Evolutionary conservation across 2,888 invertebrate genomes (phyloP), one percentile per base, ranked within the genome.

Genomic region (Cecidostiba fungosa): DNA sequence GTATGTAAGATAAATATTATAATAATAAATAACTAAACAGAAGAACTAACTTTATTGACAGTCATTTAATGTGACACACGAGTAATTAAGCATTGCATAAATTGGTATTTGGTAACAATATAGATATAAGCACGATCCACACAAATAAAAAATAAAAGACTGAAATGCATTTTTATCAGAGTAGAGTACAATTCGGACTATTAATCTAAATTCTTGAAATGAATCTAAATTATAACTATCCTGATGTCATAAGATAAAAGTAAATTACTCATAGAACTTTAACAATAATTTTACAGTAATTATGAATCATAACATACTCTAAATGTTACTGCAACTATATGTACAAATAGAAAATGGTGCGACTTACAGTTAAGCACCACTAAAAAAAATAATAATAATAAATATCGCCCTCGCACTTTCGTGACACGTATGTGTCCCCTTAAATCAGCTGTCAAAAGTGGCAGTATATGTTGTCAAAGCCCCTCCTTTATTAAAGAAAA

Each of bases 321-420:
- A 23, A 23, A n/a, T 10, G 10, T 26, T 3, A 66, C 66, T 26
- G 23, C 29, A 66, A 66, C 66, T 62, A 23, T 43, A 66, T 62
- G 39, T 26, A 77, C 62, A 62, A 66, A 54, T 54, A 16, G 8
- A 43, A 43, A 77, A 62, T 66, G 26, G 8, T 1, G 5, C 26
- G 36, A 62, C 10, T 77, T 62, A 19, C 39, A 36, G 23, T 23
- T 4, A n/a, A 54, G 43, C 19, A 47, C 26, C n/a, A 26, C 29
- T 1, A 66, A 66, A 8, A 66, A 3, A 66, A 29, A 14, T 14
- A 66, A 66, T n/a, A 10, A 50, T 3, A 74, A 66, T 32, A 26
- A 69, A 54, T 50, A 85, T 66, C 59, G 72, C 85, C 81, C 81
- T 82, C 76, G 73, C 32, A 43, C 19, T 36, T 47, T 80, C 29